phyloP scores from a whole-genome alignment of 2,797 vertebrate species.

The Gambelia wislizenii region DNA sequence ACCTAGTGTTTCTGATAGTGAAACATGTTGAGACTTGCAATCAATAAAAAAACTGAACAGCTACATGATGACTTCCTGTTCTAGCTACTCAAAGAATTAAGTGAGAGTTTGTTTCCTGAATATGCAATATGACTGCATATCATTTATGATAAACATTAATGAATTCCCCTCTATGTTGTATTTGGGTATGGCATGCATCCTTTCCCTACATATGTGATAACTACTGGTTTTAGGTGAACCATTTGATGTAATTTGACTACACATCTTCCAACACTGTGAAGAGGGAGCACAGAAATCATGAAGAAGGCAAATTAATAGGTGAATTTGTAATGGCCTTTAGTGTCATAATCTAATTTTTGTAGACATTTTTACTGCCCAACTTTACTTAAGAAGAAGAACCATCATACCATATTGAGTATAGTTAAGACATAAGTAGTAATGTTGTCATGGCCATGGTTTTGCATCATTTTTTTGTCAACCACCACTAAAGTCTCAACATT shows the following conservation, averaged over 20 bases:
- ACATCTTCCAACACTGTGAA: background rate
- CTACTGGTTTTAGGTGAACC: background rate
- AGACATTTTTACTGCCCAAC: background rate
- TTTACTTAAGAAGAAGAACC: background rate
- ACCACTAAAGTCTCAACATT: constrained; percentile 93
- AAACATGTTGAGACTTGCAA: background rate
- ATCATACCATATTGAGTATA: constrained; percentile 90
- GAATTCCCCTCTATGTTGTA: background rate
- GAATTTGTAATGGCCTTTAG: background rate
- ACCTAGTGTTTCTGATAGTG: background rate
- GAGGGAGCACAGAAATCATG: background rate
- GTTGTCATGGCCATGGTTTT: constrained; percentile 89
- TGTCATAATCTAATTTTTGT: background rate
- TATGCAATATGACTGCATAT: too few relatives aligned
- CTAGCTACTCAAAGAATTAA: background rate
- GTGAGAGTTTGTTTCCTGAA: background rate
- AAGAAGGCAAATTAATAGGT: background rate
- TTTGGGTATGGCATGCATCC: too few relatives aligned
- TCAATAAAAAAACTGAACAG: background rate
- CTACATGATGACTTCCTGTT: background rate
- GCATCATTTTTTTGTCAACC: constrained; percentile 90
- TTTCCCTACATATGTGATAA: background rate
- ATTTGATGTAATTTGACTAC: background rate
- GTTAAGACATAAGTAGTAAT: constrained; percentile 93
- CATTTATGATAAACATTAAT: background rate